Evolutionary conservation across 2,888 invertebrate genomes (phyloP), one percentile per base, ranked within the genome.

Genomic region (Drosophila neoperkinsi): DNA sequence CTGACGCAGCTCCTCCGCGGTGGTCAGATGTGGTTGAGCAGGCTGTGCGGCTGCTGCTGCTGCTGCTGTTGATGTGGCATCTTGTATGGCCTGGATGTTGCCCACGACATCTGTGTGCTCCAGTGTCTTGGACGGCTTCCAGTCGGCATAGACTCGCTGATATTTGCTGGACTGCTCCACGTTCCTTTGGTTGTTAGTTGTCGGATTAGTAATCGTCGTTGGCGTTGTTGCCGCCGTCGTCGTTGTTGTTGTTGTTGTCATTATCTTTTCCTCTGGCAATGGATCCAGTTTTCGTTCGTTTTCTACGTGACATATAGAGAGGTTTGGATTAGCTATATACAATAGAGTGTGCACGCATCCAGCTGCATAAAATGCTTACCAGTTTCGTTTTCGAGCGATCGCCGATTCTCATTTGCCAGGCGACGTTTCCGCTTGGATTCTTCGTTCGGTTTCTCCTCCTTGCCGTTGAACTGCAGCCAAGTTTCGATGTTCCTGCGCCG

Each of bases 401-500:
- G 95, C 93, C 97, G 94, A 93, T 91, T 92, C 77, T 96, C 96
- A 79, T 95, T 95, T 86, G 96, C 95, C 92, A 96, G 94, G 78
- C 96, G 95, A 85, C 95, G 94, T 90, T 95, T 94, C 85, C 95
- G 95, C 85, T 95, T 95, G 75, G 96, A 94, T 82, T 96, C 96
- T 81, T 96, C 96, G 77, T 95, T 96, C 79, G 95, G 95, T 87
- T 95, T 95, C 92, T 97, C 97, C 91, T 96, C 97, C 90, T 95
- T 96, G 91, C 97, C 97, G 94, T 97, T 97, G 68, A 97, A 97
- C 81, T 97, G 96, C 75, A 98, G 94, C 98, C 98, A 98, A 9
- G 97, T 97, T 93, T 98, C 97, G 90, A 98, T 98, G 93, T 98
- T 97, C 92, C 97, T 97, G 57, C 96, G 94, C 97, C 97, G 97